Conservation (phyloP, 2,113 vertebrate species). For the Aepyceros melampus region DNA sequence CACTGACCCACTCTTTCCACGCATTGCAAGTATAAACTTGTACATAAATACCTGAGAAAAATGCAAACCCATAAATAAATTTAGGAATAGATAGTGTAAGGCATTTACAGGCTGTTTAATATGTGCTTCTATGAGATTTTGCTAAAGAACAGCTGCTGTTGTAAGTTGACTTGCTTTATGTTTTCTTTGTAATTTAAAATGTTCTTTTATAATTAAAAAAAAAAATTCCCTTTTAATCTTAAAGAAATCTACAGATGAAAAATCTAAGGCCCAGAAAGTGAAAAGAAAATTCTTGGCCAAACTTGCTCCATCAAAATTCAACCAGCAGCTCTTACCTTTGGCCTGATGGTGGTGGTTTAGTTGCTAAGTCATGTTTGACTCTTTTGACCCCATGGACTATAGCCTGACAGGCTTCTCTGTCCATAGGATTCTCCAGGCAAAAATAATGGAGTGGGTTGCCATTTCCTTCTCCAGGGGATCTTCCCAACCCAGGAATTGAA, state of each 20-base stretch:
- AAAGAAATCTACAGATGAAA: not conserved
- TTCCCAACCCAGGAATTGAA: not conserved
- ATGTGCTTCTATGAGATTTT: not conserved
- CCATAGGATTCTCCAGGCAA: not conserved
- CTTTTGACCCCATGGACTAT: not conserved
- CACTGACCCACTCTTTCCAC: not conserved
- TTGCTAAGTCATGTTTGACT: not conserved
- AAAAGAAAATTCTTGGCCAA: not conserved
- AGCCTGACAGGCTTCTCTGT: not conserved
- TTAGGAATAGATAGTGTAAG: not conserved
- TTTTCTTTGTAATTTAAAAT: not conserved
- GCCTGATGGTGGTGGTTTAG: not conserved
- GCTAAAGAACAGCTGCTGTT: not conserved
- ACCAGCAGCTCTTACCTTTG: not conserved
- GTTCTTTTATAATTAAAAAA: not conserved
- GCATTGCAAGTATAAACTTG: not conserved
- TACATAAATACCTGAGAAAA: not conserved
- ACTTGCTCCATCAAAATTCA: not conserved
- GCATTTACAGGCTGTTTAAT: not conserved
- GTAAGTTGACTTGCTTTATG: not conserved
- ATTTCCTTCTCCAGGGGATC: not conserved
- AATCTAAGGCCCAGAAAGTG: not conserved
- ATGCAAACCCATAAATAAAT: not conserved
- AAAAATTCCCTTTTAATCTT: not conserved
- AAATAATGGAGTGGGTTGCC: not conserved